Evolutionary conservation across 2,888 invertebrate species (phyloP).

Genomic region (Caenorhabditis angaria): DNA sequence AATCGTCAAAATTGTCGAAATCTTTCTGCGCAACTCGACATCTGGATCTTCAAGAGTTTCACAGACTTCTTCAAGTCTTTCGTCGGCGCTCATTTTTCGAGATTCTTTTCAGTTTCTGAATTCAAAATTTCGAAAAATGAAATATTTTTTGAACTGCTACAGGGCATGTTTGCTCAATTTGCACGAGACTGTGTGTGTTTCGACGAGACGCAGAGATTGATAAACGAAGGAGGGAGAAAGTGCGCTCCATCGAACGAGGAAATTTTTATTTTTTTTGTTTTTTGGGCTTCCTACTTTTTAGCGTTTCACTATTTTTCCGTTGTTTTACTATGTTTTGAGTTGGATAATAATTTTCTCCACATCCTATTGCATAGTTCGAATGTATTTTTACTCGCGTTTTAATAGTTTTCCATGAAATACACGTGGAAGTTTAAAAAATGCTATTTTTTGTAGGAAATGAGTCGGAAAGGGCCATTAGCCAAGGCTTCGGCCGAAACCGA

Average conservation of each 20-base stretch:
- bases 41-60: constrained; percentile 12
- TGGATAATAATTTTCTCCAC: neutral
- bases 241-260: neutral
- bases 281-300: neutral
- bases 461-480: constrained; percentile 42
- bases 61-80: constrained; percentile 14
- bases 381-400: neutral
- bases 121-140: neutral
- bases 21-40: constrained; percentile 12
- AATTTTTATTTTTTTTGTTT: neutral
- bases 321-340: neutral
- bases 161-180: neutral
- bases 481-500: constrained; percentile 50
- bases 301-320: neutral
- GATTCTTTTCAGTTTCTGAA: neutral
- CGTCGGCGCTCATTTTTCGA: neutral
- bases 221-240: neutral
- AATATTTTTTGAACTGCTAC: neutral
- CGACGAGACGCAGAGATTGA: neutral
- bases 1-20: constrained; percentile 6
- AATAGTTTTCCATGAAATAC: neutral
- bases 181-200: neutral
- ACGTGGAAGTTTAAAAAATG: neutral
- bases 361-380: no score
- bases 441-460: constrained; percentile 21